Percentiles rank a stretch among this genome's conserved stretches.
phyloP scores from a whole-genome alignment of 2,888 invertebrate genomes.

The Meteorus cinctellus region DNA sequence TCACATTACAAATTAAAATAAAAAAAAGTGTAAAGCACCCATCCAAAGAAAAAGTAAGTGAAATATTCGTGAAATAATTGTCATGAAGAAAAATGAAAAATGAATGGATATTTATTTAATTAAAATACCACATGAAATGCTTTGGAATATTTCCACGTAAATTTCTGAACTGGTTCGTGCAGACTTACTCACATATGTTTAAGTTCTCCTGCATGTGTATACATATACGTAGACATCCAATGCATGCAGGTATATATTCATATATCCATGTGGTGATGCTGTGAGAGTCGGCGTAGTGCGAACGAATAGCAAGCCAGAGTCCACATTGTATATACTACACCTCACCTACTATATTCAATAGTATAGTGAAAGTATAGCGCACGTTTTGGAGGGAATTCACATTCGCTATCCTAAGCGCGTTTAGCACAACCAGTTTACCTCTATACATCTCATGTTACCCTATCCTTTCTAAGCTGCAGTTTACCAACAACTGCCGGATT shows the following conservation, averaged over 20 bases:
- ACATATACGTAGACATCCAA: not conserved
- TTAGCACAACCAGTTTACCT: slow-evolving; percentile 68
- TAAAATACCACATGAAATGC: no score
- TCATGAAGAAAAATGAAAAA: no score
- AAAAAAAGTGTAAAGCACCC: no score
- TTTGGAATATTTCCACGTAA: no score
- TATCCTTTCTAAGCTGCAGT: slow-evolving; percentile 78
- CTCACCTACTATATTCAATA: slow-evolving; percentile 31
- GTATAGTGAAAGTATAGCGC: slow-evolving; percentile 47
- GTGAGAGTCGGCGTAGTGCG: not conserved
- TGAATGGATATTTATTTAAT: no score
- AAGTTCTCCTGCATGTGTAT: not conserved
- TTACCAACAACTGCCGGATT: slow-evolving; percentile 79
- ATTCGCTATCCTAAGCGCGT: slow-evolving; percentile 70
- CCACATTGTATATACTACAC: not conserved
- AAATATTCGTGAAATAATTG: no score
- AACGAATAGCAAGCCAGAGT: slow-evolving; percentile 5
- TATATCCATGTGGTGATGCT: not conserved
- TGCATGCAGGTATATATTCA: not conserved
- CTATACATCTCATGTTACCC: slow-evolving; percentile 74
- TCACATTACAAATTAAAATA: no score
- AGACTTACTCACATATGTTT: no score
- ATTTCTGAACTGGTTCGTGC: no score
- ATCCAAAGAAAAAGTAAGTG: no score
- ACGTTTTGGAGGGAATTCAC: slow-evolving; percentile 65